Evolutionary conservation across 2,888 invertebrate genomes (phyloP).

Genomic region (Cryptus viduatorius): DNA sequence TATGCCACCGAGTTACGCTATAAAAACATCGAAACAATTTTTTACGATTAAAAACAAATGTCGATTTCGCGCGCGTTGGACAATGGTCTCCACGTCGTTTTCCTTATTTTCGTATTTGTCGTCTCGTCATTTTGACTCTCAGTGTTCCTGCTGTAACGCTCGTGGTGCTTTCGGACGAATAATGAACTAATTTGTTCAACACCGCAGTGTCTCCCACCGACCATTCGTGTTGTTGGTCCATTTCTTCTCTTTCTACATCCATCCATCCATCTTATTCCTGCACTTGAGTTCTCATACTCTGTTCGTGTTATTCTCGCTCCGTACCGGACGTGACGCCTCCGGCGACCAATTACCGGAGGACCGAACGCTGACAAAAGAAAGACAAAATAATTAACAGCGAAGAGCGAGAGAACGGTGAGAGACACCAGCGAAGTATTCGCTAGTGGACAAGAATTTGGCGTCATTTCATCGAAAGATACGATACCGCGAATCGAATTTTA

Average conservation of each 20-base stretch:
- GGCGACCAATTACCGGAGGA: neutral
- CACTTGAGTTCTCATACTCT: neutral
- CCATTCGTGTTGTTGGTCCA: slow-evolving; percentile 1
- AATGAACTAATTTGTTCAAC: neutral
- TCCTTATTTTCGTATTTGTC: slow-evolving; percentile 30
- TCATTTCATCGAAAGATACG: neutral
- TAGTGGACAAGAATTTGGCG: neutral
- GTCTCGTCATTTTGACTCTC: slow-evolving; percentile 20
- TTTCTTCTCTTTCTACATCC: neutral
- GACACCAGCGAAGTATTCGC: no score
- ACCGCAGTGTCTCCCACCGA: neutral
- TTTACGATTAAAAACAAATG: no score
- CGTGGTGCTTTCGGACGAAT: neutral
- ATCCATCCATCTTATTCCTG: neutral
- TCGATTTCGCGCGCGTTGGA: no score
- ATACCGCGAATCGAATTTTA: no score
- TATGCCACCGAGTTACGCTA: no score
- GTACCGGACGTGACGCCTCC: neutral
- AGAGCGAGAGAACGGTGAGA: neutral
- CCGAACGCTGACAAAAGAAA: neutral
- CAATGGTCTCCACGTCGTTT: neutral
- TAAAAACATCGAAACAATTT: no score
- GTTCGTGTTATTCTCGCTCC: neutral
- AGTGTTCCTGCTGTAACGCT: neutral
- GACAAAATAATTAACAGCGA: neutral